Conservation (phyloP, 2,797 vertebrate species). For the Tragopan temminckii region DNA sequence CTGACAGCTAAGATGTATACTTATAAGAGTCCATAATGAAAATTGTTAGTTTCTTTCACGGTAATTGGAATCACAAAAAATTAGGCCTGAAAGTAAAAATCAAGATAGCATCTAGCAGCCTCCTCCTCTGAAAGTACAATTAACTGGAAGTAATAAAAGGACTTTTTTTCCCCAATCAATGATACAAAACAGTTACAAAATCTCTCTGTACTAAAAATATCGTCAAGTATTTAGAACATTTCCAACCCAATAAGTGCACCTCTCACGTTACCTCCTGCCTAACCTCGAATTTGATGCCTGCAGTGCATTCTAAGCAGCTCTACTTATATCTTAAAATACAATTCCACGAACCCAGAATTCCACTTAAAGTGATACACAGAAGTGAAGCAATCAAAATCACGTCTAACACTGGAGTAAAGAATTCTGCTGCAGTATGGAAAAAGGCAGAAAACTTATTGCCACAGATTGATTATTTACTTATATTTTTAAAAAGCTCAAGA, state of each 20-base stretch:
- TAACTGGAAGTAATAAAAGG: background rate
- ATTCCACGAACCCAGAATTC: background rate
- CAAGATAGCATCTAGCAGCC: background rate
- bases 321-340: background rate
- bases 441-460: background rate
- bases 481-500: background rate
- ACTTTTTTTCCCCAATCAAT: background rate
- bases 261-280: background rate
- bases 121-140: background rate
- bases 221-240: background rate
- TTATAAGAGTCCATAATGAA: background rate
- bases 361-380: background rate
- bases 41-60: background rate
- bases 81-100: background rate
- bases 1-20: background rate
- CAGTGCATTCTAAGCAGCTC: background rate
- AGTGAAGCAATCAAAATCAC: background rate
- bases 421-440: background rate
- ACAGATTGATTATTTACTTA: background rate
- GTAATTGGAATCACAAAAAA: background rate
- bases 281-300: background rate
- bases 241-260: background rate
- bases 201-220: background rate
- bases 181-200: conserved; percentile 9
- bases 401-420: background rate